phyloP scores from a whole-genome alignment of 2,888 invertebrate species.

The Caenorhabditis sp. region DNA sequence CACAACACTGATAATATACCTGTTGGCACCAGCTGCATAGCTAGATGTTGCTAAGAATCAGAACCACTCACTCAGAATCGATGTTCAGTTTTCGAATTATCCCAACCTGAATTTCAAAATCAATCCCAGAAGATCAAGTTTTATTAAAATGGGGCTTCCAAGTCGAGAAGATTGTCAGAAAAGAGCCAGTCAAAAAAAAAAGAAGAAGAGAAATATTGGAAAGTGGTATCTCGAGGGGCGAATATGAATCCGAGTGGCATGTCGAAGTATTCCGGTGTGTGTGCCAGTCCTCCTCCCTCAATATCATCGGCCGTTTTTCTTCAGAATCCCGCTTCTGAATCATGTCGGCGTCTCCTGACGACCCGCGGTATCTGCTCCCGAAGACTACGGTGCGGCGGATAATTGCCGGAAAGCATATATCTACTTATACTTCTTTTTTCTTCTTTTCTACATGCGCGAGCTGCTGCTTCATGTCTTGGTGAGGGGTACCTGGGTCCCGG shows the following conservation, averaged over 20 bases:
- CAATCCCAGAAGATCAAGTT: neutral
- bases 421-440: constrained; percentile 63
- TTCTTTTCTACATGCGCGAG: constrained; percentile 47
- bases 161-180: too few relatives aligned
- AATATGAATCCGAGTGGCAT: constrained; percentile 27
- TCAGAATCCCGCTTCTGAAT: constrained; percentile 47
- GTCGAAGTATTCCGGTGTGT: constrained; percentile 62
- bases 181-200: neutral
- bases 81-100: constrained; percentile 33
- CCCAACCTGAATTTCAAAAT: neutral
- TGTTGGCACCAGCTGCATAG: constrained; percentile 64
- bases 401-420: constrained; percentile 70
- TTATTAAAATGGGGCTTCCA: neutral
- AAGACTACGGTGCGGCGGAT: constrained; percentile 63
- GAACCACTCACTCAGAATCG: neutral
- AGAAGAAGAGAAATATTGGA: constrained; percentile 16
- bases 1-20: too few relatives aligned
- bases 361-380: constrained; percentile 16
- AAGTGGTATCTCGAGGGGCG: neutral
- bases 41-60: constrained; percentile 2
- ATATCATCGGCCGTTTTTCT: constrained; percentile 56
- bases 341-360: constrained; percentile 48
- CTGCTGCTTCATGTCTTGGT: constrained; percentile 6
- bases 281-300: constrained; percentile 26
- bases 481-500: constrained; percentile 11